Evolutionary conservation across 2,888 invertebrate species (phyloP).

Genomic region (Lobophora halterata): DNA sequence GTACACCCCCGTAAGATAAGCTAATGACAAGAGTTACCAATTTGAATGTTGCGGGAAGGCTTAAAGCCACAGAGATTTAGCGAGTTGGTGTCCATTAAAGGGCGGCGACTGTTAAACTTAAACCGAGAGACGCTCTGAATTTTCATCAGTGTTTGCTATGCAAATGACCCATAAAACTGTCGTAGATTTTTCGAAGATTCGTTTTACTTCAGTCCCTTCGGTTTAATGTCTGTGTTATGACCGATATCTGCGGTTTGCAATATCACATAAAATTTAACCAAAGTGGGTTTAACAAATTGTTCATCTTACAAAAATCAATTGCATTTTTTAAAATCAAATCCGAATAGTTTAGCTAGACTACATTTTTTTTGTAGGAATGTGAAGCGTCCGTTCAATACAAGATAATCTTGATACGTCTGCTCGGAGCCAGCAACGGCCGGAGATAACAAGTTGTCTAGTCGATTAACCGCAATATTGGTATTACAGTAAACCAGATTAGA

Average conservation of each 20-base stretch:
- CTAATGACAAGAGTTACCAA: constrained; percentile 54
- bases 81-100: constrained; percentile 53
- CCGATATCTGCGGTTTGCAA: constrained; percentile 18
- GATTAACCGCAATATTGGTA: constrained; percentile 22
- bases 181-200: constrained; percentile 39
- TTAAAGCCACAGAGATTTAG: constrained; percentile 55
- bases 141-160: constrained; percentile 53
- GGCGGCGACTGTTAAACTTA: constrained; percentile 51
- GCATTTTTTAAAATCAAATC: too few relatives aligned
- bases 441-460: constrained; percentile 12
- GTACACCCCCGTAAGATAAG: constrained; percentile 47
- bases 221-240: constrained; percentile 26
- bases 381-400: too few relatives aligned
- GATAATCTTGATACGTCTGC: too few relatives aligned
- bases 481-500: constrained; percentile 27
- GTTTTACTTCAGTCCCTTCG: constrained; percentile 23
- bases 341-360: too few relatives aligned
- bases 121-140: constrained; percentile 48
- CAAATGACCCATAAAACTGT: constrained; percentile 42
- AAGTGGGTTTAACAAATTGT: constrained; percentile 9
- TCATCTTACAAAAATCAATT: too few relatives aligned
- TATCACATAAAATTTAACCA: constrained; percentile 13
- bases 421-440: too few relatives aligned
- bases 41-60: constrained; percentile 53
- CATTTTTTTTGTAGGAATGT: too few relatives aligned